Evolutionary conservation across 2,888 invertebrate genomes (phyloP).

Genomic region (Chelonus formosanus): DNA sequence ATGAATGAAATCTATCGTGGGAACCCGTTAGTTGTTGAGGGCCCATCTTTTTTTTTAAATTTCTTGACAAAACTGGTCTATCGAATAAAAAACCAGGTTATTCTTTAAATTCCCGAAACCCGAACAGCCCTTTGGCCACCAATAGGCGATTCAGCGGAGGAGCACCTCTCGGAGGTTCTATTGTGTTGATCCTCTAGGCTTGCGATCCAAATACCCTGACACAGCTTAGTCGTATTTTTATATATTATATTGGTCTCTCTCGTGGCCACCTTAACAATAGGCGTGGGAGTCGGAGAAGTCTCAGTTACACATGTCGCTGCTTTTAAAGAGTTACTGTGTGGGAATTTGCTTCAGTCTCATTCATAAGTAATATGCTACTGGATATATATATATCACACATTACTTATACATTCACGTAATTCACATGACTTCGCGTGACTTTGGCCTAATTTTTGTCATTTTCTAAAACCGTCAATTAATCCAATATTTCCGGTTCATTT

Average conservation of each 20-base stretch:
- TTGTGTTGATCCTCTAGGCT: slow-evolving; percentile 42
- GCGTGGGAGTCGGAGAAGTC: slow-evolving; percentile 60
- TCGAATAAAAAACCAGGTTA: slow-evolving; percentile 32
- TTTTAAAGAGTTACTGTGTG: slow-evolving; percentile 52
- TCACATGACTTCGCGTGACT: slow-evolving; percentile 33
- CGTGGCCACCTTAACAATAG: slow-evolving; percentile 55
- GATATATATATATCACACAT: slow-evolving; percentile 2
- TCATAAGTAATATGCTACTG: slow-evolving; percentile 38
- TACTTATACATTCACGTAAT: slow-evolving; percentile 1
- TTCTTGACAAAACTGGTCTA: slow-evolving; percentile 37
- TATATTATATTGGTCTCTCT: slow-evolving; percentile 35
- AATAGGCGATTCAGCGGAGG: slow-evolving; percentile 50
- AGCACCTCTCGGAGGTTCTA: slow-evolving; percentile 38
- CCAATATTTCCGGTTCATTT: slow-evolving; percentile 10
- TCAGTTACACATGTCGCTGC: slow-evolving; percentile 50
- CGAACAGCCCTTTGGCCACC: slow-evolving; percentile 55
- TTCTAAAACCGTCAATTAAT: slow-evolving; percentile 32
- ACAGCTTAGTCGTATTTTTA: slow-evolving; percentile 39
- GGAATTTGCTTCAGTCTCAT: slow-evolving; percentile 34
- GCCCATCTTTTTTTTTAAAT: slow-evolving; percentile 29
- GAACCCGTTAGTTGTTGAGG: slow-evolving; percentile 47
- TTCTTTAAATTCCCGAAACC: slow-evolving; percentile 46
- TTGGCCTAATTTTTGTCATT: slow-evolving; percentile 36
- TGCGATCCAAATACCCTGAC: slow-evolving; percentile 34
- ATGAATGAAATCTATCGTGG: slow-evolving; percentile 48